These are phyloP conservation scores for Lepus townsendii DNA, from an alignment of 2,797 vertebrate species.

Conservation along the genomic window DNA sequence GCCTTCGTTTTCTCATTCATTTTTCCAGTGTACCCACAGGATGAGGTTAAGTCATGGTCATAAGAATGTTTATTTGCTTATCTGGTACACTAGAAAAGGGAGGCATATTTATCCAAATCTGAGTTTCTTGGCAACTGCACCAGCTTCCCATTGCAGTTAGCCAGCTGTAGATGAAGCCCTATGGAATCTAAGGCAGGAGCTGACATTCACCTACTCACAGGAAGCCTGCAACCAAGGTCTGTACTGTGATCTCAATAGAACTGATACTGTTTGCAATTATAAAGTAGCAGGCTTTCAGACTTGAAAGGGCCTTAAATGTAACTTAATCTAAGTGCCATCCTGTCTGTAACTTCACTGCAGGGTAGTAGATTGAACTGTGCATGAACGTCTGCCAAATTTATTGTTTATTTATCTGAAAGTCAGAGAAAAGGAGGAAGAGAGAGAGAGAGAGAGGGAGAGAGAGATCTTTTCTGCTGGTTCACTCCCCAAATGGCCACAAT, in stretches of 20 bases:
- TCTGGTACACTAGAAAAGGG: slow-evolving; percentile 62
- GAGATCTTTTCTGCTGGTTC: too few species aligned
- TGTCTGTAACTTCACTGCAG: not conserved
- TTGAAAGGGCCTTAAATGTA: not conserved
- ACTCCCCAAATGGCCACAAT: too few species aligned
- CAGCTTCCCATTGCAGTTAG: slow-evolving; percentile 67
- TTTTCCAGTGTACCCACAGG: slow-evolving; percentile 44
- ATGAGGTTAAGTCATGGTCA: slow-evolving; percentile 52
- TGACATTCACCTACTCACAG: not conserved
- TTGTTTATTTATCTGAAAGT: too few species aligned
- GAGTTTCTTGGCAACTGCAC: slow-evolving; percentile 78
- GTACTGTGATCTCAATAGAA: not conserved
- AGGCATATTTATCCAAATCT: slow-evolving; percentile 69
- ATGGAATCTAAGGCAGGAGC: not conserved
- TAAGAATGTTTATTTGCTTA: slow-evolving; percentile 67
- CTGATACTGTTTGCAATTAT: not conserved
- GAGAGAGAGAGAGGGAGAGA: too few species aligned
- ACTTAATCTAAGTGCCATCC: slow-evolving; percentile 22
- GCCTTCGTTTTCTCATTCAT: slow-evolving; percentile 56
- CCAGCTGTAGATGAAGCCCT: slow-evolving; percentile 51
- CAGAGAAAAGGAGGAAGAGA: too few species aligned
- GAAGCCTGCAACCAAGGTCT: slow-evolving; percentile 27
- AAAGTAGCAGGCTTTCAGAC: slow-evolving; percentile 29
- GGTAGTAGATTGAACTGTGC: not conserved
- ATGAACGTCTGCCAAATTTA: slow-evolving; percentile 28